phyloP scores from a whole-genome alignment of 2,113 vertebrate genomes.

The Eptesicus fuscus region DNA sequence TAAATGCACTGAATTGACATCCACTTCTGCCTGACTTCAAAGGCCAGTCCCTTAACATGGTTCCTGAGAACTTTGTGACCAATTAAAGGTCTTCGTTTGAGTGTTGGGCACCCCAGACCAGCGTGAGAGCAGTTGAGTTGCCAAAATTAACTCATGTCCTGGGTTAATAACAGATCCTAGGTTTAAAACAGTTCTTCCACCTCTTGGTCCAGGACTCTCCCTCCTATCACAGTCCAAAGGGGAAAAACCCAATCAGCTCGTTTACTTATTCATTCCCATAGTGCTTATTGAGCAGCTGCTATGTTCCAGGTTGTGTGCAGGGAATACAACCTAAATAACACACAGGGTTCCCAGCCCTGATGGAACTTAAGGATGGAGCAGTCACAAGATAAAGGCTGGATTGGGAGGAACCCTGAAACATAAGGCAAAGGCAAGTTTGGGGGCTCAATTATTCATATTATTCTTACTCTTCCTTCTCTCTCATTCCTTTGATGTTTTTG shows the following conservation, averaged over 20 bases:
- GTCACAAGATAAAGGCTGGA: not conserved
- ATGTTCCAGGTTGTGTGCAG: not conserved
- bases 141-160: not conserved
- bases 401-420: not conserved
- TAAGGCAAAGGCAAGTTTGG: not conserved
- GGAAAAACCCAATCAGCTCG: not conserved
- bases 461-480: not conserved
- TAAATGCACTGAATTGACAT: not conserved
- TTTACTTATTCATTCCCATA: not conserved
- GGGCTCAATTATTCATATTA: rapidly evolving
- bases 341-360: too few species aligned
- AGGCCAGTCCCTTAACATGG: not conserved
- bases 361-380: not conserved
- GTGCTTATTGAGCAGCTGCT: not conserved
- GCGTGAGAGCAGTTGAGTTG: not conserved
- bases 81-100: not conserved
- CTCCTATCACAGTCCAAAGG: not conserved
- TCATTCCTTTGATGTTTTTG: not conserved
- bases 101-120: not conserved
- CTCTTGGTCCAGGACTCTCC: not conserved
- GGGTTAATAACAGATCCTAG: not conserved
- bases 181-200: not conserved
- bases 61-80: not conserved
- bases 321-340: not conserved
- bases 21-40: not conserved